A percentile compares a stretch with the other conserved stretches of the same genome.
These are phyloP conservation scores for Drosophila elegans DNA, from an alignment of 1,140 invertebrate species.

Conservation along the genomic window DNA sequence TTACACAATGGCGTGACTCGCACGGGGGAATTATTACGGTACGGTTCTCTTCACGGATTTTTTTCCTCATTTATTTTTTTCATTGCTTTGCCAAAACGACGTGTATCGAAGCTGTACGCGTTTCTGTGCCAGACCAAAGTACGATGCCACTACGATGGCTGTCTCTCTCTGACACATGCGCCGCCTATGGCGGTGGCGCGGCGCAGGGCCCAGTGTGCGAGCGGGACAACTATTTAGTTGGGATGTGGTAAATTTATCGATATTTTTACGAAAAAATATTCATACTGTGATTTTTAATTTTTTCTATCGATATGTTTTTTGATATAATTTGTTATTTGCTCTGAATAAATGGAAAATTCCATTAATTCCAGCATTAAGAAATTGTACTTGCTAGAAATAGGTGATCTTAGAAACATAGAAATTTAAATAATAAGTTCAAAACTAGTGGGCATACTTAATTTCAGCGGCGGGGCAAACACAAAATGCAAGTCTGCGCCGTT, in stretches of 20 bases:
- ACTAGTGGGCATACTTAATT: constrained; percentile 1
- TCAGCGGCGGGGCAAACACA: constrained; percentile 19
- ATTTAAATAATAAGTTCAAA: neutral
- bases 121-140: constrained; percentile 78
- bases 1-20: constrained; percentile 56
- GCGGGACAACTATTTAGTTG: constrained; percentile 31
- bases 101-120: constrained; percentile 82
- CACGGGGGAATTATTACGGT: constrained; percentile 42
- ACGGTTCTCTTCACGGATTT: constrained; percentile 71
- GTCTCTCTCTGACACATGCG: constrained; percentile 43
- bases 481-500: constrained; percentile 47
- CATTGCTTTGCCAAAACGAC: constrained; percentile 78
- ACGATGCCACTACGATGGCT: constrained; percentile 36
- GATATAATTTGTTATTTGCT: too few species aligned
- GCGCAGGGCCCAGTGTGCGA: constrained; percentile 58
- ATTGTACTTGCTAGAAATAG: too few species aligned
- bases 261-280: too few species aligned
- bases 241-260: neutral
- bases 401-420: too few species aligned
- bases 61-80: constrained; percentile 81
- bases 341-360: too few species aligned
- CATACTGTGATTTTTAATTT: too few species aligned
- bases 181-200: constrained; percentile 39
- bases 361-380: too few species aligned
- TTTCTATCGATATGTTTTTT: too few species aligned